Percentiles rank a stretch among this genome's conserved stretches.
These are phyloP conservation scores for Sphinx pinastri DNA, from an alignment of 2,888 invertebrate species.

Conservation along the genomic window DNA sequence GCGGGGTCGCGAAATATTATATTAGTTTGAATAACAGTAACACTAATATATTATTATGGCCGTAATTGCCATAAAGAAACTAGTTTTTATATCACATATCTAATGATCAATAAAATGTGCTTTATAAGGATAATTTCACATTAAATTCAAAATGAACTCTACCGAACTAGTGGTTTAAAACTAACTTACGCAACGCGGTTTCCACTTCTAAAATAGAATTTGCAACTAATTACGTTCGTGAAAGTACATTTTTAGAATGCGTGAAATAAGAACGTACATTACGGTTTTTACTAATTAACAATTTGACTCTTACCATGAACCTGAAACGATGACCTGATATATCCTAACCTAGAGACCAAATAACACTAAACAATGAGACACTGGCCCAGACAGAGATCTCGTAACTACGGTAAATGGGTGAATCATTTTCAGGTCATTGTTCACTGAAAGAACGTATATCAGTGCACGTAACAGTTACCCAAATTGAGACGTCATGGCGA, in stretches of 20 bases:
- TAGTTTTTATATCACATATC: neutral
- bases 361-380: slow-evolving; percentile 53
- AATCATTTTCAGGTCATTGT: slow-evolving; percentile 78
- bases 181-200: neutral
- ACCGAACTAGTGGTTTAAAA: neutral
- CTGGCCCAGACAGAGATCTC: slow-evolving; percentile 53
- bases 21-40: neutral
- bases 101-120: neutral
- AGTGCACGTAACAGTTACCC: slow-evolving; percentile 69
- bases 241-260: slow-evolving; percentile 30
- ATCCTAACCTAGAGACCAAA: slow-evolving; percentile 55
- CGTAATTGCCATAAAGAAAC: neutral
- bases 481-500: slow-evolving; percentile 74
- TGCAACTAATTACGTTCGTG: slow-evolving; percentile 25
- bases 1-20: no score
- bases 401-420: slow-evolving; percentile 66
- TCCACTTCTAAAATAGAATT: slow-evolving; percentile 16
- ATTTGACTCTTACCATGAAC: slow-evolving; percentile 32
- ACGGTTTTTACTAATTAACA: slow-evolving; percentile 33
- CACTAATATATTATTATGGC: neutral
- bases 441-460: slow-evolving; percentile 53
- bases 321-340: slow-evolving; percentile 36
- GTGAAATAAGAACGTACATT: neutral
- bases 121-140: neutral
- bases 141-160: neutral